Evolutionary conservation across 2,113 vertebrate species (phyloP).

Genomic region (Petrocephalus microphthalmus): DNA sequence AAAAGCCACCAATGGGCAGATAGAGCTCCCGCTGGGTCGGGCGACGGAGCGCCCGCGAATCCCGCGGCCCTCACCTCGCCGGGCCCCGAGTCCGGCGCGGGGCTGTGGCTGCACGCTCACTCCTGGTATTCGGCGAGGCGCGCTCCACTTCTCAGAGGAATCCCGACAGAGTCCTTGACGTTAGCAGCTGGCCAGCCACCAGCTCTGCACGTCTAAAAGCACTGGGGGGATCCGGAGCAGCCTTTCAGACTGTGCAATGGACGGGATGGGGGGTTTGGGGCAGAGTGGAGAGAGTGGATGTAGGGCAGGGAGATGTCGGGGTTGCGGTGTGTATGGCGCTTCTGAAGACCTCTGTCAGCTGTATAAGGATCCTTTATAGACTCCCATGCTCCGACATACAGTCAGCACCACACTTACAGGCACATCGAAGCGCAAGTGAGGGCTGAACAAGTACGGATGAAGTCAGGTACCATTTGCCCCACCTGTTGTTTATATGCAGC

Average conservation of each 20-base stretch:
- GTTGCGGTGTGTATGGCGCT: no score
- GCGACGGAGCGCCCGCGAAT: not conserved
- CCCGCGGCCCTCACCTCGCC: not conserved
- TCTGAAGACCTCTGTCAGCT: not conserved
- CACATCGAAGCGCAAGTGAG: not conserved
- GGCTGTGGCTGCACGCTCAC: not conserved
- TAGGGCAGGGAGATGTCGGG: not conserved
- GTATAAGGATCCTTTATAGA: not conserved
- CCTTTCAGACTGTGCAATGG: conserved; percentile 3
- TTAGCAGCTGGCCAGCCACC: not conserved
- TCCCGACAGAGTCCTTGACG: not conserved
- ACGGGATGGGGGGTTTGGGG: not conserved
- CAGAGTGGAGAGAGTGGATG: no score
- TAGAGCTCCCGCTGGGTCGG: not conserved
- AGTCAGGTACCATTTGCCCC: not conserved
- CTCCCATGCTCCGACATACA: not conserved
- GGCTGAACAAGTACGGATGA: not conserved
- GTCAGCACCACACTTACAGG: not conserved
- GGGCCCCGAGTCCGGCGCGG: not conserved
- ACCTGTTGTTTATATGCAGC: conserved; percentile 11
- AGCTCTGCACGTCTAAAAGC: not conserved
- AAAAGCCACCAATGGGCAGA: not conserved
- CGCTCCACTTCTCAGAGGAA: not conserved
- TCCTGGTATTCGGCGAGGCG: not conserved
- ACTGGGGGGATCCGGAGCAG: not conserved